Evolutionary conservation across 2,888 invertebrate species (phyloP), one percentile per base, ranked within the genome.

Genomic region (Eupithecia tripunctaria): DNA sequence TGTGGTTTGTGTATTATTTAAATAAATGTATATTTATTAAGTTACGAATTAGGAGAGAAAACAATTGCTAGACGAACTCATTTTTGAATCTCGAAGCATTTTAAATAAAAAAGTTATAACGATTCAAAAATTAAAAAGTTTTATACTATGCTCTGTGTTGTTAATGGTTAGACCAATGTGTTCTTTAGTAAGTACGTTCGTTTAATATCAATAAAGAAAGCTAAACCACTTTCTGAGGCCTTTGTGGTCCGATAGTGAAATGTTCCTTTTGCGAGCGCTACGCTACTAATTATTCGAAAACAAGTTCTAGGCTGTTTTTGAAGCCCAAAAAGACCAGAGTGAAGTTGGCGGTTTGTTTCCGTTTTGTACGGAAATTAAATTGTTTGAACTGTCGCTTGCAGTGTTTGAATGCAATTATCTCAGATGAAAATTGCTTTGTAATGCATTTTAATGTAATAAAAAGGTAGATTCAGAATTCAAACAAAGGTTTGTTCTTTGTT

Each of bases 211-310:
- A 29, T 32, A 4, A 32, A 32, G 5, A 32, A 21, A 51, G 47
- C 47, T 21, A 0, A 21, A 21, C n/a, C n/a, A 51, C n/a, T 10
- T 51, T 51, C 27, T 2, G 29, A 29, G 29, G 2, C 18, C 60
- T 59, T 12, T 10, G 18, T 56, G 29, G 38, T 72, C 64, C 36
- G 12, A 56, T 15, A 32, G 38, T 56, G 67, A 29, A 56, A 67
- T 47, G 15, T 32, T 63, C 69, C 64, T 18, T 38, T 25, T 63
- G 18, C 56, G 43, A 68, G 64, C 67, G 62, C 38, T 27, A 64
- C 43, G 64, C 78, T 75, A 80, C 81, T 82, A 83, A 82, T 83
- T 84, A 81, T 80, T 79, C 76, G 72, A 78, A 83, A 85, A 82
- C 81, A 81, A 82, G 82, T 77, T 76, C 75, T 79, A 80, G 79